Evolutionary conservation across 2,888 invertebrate species (phyloP), one percentile per base, ranked within the genome.

Genomic region (Sussaba pulchella): DNA sequence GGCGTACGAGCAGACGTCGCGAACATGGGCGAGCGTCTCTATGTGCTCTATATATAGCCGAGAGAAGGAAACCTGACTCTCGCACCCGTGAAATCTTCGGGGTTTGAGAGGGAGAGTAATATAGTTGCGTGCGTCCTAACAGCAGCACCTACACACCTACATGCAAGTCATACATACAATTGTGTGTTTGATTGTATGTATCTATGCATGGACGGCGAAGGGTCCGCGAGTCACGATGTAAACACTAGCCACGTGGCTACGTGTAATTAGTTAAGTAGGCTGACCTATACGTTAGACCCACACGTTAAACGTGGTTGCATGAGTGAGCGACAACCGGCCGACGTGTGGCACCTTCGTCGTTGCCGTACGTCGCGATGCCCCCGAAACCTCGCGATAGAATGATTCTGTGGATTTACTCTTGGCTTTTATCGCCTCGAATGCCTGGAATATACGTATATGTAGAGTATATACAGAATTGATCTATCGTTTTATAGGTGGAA

Each of bases 241-340:
- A 88, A 86, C 86, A 86, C 74, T 67, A 81, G 79, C n/a, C 86
- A 83, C 85, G 85, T 87, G 85, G 77, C 43, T 59, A 66, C 64
- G 82, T 82, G 82, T 82, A 85, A 86, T 86, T 84, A 86, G 84
- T 85, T 84, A 85, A 86, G 84, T 83, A 82, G 79, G 77, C 76
- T 85, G 73, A 82, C 71, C 76, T 66, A 72, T 77, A 67, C 69
- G 78, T 83, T 80, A 71, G 83, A 77, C 78, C 31, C 6, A 31
- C 31, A 6, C 31, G 31, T 31, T 6, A 31, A 31, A 31, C 31
- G n/a, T 71, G 59, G 59, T 66, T 61, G 59, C 57, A 66, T 64
- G 73, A 43, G 41, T 69, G 77, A 78, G 52, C 39, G 67, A 47
- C 45, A 14, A 41, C 19, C 47, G 10, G 54, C 36, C 45, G 31